Evolutionary conservation across 1,140 invertebrate genomes (phyloP), one percentile per base, ranked within the genome.

Genomic region (Tetragnatha versicolor): DNA sequence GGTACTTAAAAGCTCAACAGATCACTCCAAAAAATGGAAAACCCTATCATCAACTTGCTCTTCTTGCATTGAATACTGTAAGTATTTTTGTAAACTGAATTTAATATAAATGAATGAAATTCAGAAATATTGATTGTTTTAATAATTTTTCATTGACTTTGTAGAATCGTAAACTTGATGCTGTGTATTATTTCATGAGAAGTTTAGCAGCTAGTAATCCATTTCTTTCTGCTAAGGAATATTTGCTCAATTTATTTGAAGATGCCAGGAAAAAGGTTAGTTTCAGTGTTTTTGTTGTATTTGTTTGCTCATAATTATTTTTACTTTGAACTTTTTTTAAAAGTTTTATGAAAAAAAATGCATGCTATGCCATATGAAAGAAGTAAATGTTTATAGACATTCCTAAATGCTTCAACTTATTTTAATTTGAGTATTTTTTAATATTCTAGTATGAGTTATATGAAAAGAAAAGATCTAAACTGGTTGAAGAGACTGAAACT

Each of bases 121-220:
- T n/a, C n/a, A n/a, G n/a, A n/a, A n/a, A n/a, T n/a, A n/a, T n/a
- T n/a, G n/a, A n/a, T n/a, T n/a, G n/a, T n/a, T n/a, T n/a, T n/a
- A 20, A 45, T 51, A 42, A 63, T 55, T 5, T 60, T 51, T 68
- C 45, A 22, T n/a, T 47, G 25, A 22, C 61, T 81, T 76, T 82
- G 76, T 86, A 97, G 94, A 92, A 92, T 87, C 89, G 94, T 84
- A 95, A 95, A 88, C 88, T 98, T 68, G 96, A 98, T 87, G 95
- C 96, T n/a, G 94, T 98, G 14, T 98, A 98, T 87, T 97, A 94
- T 86, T 97, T 97, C 84, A 96, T 97, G 91, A 89, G 96, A 83
- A 96, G 95, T 86, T 87, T 98, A 66, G 93, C 96, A 89, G 93
- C 95, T 39, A 95, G 94, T 22, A 97, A 96, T 89, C 94, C 95